phyloP scores from a whole-genome alignment of 2,888 invertebrate species.

The Charanyca ferruginea region DNA sequence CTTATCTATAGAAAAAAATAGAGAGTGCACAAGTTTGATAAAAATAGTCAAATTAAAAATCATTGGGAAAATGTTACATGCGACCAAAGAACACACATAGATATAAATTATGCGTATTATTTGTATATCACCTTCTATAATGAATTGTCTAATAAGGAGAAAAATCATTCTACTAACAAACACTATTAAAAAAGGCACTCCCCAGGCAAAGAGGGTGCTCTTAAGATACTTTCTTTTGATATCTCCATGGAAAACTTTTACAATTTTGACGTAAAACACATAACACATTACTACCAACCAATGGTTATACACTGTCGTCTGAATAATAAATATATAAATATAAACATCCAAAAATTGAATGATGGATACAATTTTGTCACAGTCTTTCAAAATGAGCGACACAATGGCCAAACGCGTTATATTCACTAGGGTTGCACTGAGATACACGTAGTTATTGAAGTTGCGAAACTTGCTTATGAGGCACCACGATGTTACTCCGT shows the following conservation, averaged over 20 bases:
- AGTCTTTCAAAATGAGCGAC: conserved; percentile 3
- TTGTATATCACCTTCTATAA: background rate
- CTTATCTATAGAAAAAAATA: background rate
- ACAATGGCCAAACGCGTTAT: conserved; percentile 10
- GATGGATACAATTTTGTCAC: background rate
- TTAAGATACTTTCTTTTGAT: conserved; percentile 13
- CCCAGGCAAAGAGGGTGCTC: conserved; percentile 24
- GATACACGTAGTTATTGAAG: conserved; percentile 37
- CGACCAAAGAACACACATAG: background rate
- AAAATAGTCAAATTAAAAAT: conserved; percentile 21
- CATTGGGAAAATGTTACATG: background rate
- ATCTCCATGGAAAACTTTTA: conserved; percentile 17
- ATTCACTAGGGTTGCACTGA: conserved; percentile 32
- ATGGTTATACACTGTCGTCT: conserved; percentile 17
- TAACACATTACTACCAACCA: conserved; percentile 35
- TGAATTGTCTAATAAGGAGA: background rate
- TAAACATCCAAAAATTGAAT: background rate
- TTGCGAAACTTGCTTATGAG: conserved; percentile 31
- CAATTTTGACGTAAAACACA: conserved; percentile 18
- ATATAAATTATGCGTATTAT: background rate
- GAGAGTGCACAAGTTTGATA: conserved; percentile 14
- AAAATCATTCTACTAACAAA: background rate
- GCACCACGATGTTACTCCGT: conserved; percentile 34
- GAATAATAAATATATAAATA: conserved; percentile 17
- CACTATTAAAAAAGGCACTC: conserved; percentile 4